phyloP scores from a whole-genome alignment of 2,797 vertebrate species.

The Tokudaia muenninki region DNA sequence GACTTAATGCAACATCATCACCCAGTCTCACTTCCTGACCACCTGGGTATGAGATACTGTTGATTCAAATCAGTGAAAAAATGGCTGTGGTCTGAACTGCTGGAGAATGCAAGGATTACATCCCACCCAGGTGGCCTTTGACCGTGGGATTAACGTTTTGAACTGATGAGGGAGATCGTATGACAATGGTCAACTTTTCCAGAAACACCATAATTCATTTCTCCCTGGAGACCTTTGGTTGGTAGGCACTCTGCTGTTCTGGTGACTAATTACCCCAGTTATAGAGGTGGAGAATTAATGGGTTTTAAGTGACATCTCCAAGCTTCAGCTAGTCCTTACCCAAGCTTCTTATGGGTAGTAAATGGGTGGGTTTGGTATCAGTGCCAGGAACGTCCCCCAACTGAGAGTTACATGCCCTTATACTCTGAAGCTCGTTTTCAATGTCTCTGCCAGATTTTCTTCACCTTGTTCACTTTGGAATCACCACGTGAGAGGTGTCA shows the following conservation, averaged over 20 bases:
- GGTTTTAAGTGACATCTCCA: conserved; percentile 51
- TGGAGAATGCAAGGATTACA: conserved; percentile 34
- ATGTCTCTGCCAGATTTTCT: background rate
- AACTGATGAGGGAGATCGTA: conserved; percentile 46
- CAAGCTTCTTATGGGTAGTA: background rate
- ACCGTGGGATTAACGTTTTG: conserved; percentile 31
- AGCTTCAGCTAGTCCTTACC: background rate
- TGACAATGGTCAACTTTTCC: background rate
- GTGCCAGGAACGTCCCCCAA: background rate
- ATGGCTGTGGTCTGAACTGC: conserved; percentile 26
- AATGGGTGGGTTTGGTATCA: background rate
- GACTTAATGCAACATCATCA: background rate
- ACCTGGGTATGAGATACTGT: background rate
- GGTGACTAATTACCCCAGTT: conserved; percentile 67
- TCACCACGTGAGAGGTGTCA: background rate
- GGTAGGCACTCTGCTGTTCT: conserved; percentile 54
- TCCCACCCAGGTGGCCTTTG: conserved; percentile 41
- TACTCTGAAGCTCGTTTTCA: background rate
- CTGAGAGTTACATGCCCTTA: background rate
- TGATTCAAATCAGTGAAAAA: conserved; percentile 53
- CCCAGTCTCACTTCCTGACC: background rate
- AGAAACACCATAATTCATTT: conserved; percentile 64
- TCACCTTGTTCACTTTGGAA: background rate
- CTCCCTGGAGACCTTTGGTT: background rate
- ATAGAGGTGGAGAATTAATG: conserved; percentile 70